Evolutionary conservation across 2,797 vertebrate genomes (phyloP), one percentile per base, ranked within the genome.

Genomic region (Melanotaenia boesemani): DNA sequence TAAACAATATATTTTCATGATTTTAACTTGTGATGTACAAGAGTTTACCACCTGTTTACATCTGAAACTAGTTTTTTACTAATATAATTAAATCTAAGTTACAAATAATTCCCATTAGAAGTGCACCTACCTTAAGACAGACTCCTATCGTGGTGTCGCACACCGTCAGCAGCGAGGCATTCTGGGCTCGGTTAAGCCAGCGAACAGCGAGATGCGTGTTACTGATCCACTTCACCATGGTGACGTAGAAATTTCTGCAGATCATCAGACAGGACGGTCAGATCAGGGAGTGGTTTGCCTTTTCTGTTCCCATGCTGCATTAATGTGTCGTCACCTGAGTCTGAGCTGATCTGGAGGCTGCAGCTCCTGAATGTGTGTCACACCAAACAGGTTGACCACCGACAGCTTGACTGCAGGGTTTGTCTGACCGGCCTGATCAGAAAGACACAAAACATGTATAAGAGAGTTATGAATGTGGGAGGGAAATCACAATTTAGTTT

Each of bases 221-320:
- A 92, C 96, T 97, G 80, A 98, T 91, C 98, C 98, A 99, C 87
- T 95, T 97, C 84, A 99, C 97, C 97, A 98, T 97, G 39, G 96
- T 96, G 83, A 99, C 84, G 70, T 99, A 99, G 88, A 97, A 96
- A 82, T 98, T 97, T 90, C 98, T 98, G 88, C 68, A 57, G 74
- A 73, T 54, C 50, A 39, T 9, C 50, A 62, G 5, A 61, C 18
- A 11, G 26, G 28, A 26, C 6, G 30, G 22, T 67, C 16, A 59
- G 36, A 62, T 26, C 2, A 0, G 9, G 39, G 52, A 13, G n/a
- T 57, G 67, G 34, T 56, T 56, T 24, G 52, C 0, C 22, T 39
- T 44, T 12, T 44, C 15, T 39, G 26, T 26, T 64, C 8, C 16
- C 10, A 26, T 7, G 1, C 11, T 30, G 12, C 41, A 55, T 48